A percentile compares a stretch with the other conserved stretches of the same genome.
phyloP scores from a whole-genome alignment of 1,140 invertebrate species.

The Papilio xuthus region DNA sequence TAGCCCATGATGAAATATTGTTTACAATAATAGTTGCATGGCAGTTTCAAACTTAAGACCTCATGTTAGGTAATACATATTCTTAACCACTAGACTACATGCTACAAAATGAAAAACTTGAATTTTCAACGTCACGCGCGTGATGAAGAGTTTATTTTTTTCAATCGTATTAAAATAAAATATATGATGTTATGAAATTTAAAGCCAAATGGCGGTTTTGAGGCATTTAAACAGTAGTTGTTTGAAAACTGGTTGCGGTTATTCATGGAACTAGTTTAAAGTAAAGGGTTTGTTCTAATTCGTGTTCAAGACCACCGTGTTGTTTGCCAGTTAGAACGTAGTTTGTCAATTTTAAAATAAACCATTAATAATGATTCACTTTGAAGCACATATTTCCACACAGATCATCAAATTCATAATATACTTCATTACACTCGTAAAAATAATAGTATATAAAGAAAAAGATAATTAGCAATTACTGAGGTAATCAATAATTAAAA shows the following conservation, averaged over 20 bases:
- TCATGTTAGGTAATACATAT: neutral
- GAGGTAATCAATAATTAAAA: constrained; percentile 4
- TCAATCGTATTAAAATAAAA: neutral
- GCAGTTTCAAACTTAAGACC: too few relatives aligned
- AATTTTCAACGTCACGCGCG: too few relatives aligned
- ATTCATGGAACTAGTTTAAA: constrained; percentile 1
- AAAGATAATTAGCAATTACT: neutral
- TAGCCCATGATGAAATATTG: too few relatives aligned
- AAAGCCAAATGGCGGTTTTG: neutral
- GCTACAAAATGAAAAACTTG: neutral
- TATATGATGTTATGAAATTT: neutral
- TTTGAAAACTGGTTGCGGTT: constrained; percentile 6
- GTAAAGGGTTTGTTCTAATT: constrained; percentile 28
- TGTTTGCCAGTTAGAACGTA: constrained; percentile 1
- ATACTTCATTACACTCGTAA: neutral
- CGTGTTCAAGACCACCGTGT: constrained; percentile 10
- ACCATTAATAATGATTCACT: neutral
- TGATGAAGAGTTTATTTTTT: too few relatives aligned
- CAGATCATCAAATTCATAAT: neutral
- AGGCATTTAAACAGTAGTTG: constrained; percentile 4
- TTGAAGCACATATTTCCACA: neutral
- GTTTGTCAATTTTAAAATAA: neutral
- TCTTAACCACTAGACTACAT: neutral
- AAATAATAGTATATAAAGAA: neutral
- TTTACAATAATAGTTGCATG: too few relatives aligned